These are phyloP conservation scores for Hippocampus zosterae DNA, from an alignment of 2,113 vertebrate genomes.

Conservation along the genomic window DNA sequence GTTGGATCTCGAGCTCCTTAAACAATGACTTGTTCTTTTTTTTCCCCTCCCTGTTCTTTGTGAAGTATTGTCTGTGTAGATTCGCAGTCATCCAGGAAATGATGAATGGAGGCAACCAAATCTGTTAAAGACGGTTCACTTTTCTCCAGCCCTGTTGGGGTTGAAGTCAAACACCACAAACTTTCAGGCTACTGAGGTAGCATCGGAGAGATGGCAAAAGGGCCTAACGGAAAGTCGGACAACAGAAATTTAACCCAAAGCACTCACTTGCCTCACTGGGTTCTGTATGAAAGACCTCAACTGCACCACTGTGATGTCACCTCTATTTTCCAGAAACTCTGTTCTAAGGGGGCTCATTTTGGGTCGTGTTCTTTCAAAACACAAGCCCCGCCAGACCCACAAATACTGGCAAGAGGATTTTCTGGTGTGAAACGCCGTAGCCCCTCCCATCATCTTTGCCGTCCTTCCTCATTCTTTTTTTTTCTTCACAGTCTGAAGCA, in stretches of 20 bases:
- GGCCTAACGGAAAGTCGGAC: neutral
- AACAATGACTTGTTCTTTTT: neutral
- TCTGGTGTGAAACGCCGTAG: constrained; percentile 24
- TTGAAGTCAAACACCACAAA: too few relatives aligned
- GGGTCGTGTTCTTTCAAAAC: constrained; percentile 18
- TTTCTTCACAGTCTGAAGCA: constrained; percentile 30
- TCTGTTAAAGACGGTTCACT: too few relatives aligned
- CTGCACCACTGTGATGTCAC: neutral
- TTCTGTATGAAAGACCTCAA: neutral
- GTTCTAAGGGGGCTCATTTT: neutral
- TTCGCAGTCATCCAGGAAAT: too few relatives aligned
- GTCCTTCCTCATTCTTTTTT: neutral
- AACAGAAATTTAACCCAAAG: neutral
- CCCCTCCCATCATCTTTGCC: constrained; percentile 19
- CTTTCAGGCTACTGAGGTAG: neutral
- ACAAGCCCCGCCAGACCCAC: constrained; percentile 39
- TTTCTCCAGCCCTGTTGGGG: too few relatives aligned
- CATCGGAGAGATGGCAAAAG: neutral
- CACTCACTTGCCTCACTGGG: neutral
- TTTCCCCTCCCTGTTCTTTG: neutral
- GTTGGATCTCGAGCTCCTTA: constrained; percentile 43
- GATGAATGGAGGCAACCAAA: too few relatives aligned
- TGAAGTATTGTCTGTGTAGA: too few relatives aligned
- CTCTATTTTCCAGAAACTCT: neutral
- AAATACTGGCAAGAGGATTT: constrained; percentile 31